These are phyloP conservation scores for Burhinus oedicnemus DNA, from an alignment of 2,113 vertebrate genomes.

Conservation along the genomic window DNA sequence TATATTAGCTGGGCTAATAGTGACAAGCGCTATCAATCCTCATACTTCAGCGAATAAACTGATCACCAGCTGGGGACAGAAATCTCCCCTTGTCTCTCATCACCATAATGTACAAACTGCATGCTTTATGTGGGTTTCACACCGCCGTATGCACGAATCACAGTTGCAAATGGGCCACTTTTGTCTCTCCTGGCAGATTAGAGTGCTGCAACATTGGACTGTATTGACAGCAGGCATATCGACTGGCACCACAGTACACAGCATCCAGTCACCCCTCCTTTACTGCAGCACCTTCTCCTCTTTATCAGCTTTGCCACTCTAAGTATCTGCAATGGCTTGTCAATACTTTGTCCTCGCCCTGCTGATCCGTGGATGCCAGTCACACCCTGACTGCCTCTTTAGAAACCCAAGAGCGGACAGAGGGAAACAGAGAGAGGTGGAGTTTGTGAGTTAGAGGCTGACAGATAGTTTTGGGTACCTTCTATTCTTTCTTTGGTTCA, in stretches of 20 bases:
- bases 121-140: background rate
- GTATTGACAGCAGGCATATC: background rate
- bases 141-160: accelerated
- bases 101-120: background rate
- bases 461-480: background rate
- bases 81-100: slow-evolving; percentile 12
- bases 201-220: background rate
- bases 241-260: background rate
- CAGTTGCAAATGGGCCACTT: background rate
- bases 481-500: background rate
- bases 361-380: background rate
- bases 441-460: background rate
- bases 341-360: background rate
- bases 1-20: slow-evolving; percentile 48
- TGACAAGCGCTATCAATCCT: slow-evolving; percentile 60
- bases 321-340: background rate
- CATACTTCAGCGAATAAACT: slow-evolving; percentile 32
- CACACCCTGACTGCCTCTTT: background rate
- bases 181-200: background rate
- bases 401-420: background rate
- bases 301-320: background rate
- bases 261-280: background rate
- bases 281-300: background rate
- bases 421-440: background rate
- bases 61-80: slow-evolving; percentile 37